Evolutionary conservation across 2,113 vertebrate genomes (phyloP).

Genomic region (Pogona vitticeps): DNA sequence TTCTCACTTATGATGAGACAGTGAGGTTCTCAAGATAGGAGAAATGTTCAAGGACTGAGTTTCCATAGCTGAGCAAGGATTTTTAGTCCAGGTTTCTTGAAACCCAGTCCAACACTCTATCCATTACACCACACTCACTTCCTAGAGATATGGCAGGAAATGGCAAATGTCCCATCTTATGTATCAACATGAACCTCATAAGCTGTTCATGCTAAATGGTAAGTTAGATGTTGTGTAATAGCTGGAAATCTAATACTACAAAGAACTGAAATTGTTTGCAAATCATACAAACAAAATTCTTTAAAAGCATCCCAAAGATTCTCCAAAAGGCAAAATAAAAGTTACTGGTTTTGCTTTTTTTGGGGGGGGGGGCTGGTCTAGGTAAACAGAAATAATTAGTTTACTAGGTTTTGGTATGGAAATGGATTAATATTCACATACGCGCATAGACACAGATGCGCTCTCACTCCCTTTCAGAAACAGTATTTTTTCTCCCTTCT

Average conservation of each 20-base stretch:
- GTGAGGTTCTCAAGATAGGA: no score
- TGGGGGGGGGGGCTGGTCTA: neutral
- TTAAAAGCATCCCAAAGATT: neutral
- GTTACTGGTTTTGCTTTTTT: neutral
- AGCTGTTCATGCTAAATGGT: neutral
- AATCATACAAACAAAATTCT: neutral
- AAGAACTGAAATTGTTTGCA: neutral
- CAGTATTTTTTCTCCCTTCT: slow-evolving; percentile 19
- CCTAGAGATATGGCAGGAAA: neutral
- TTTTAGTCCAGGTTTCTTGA: no score
- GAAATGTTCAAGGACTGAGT: no score
- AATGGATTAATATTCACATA: slow-evolving; percentile 37
- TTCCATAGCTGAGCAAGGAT: no score
- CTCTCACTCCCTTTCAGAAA: slow-evolving; percentile 1
- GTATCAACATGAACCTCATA: neutral
- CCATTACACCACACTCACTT: no score
- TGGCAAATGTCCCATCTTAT: neutral
- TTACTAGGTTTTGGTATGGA: slow-evolving; percentile 12
- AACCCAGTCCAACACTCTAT: no score
- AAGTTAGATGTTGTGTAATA: neutral
- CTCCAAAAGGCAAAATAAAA: neutral
- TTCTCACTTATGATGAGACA: neutral
- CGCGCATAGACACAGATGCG: neutral
- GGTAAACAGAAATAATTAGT: neutral
- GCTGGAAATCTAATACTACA: neutral